These are phyloP conservation scores for Nicator chloris DNA, from an alignment of 2,113 vertebrate genomes.

Conservation along the genomic window DNA sequence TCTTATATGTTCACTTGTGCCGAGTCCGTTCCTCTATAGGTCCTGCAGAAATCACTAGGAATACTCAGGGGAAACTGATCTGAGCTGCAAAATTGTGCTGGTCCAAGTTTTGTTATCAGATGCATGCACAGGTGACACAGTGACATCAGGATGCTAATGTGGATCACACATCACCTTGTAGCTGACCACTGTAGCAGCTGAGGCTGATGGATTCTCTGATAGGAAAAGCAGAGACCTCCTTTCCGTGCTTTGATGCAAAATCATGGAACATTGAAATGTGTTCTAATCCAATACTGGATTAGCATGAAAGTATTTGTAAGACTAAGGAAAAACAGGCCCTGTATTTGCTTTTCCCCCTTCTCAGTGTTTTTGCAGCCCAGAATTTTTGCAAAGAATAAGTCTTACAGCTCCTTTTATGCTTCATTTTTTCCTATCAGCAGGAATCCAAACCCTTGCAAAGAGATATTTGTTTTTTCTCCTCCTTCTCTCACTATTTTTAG, in stretches of 20 bases:
- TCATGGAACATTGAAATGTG: background rate
- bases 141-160: background rate
- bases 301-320: background rate
- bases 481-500: background rate
- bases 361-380: background rate
- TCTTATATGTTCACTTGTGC: background rate
- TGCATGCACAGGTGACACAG: fast-evolving
- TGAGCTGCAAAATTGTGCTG: background rate
- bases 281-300: background rate
- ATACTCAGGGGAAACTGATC: background rate
- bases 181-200: background rate
- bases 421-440: background rate
- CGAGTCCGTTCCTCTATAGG: background rate
- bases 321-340: background rate
- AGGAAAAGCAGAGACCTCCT: background rate
- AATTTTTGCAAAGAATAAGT: background rate
- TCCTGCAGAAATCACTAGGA: background rate
- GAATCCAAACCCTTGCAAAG: background rate
- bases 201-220: background rate
- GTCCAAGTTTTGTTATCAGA: background rate
- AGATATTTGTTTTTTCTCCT: background rate
- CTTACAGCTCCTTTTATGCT: background rate
- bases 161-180: background rate
- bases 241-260: background rate
- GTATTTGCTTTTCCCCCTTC: background rate